Evolutionary conservation across 2,113 vertebrate genomes (phyloP), one percentile per base, ranked within the genome.

Genomic region (Tretioscincus oriximinensis): DNA sequence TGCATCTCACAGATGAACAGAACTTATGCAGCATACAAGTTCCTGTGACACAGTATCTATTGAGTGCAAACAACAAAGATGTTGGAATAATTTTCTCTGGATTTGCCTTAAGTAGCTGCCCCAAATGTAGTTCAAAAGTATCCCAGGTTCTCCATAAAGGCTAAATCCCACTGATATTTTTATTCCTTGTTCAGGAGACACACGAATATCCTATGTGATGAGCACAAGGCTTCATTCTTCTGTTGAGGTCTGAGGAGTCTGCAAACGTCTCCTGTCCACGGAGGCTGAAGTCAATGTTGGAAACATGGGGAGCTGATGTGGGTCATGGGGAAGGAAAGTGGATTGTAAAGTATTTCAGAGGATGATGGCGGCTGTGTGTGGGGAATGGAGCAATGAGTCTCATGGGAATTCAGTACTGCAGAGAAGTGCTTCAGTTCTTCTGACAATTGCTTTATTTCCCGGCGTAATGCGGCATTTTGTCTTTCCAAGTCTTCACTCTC

Each of bases 401-500:
- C 97, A 0, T 99, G 98, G 90, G 93, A 97, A 92, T 89, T 99
- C 94, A 99, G 95, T 90, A 99, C 91, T 0, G 96, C 95, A 0
- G 96, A 92, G 58, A 99, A 97, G 71, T 97, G 97, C 88, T 98
- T 99, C 91, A 97, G 94, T 90, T 99, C 98, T 81, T 99, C 98
- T 0, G 96, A 97, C 90, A 99, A 94, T 87, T 96, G 95, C 90
- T 97, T 98, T 91, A 99, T 98, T 89, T 99, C 98, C 85, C 97
- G 96, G 86, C 96, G 96, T 83, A 99, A 94, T 11, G 97, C 97
- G 0, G 97, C 96, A 0, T 99, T 99, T 83, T 98, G 96, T 80
- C 97, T 98, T 94, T 99, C 98, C 90, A 99, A 89, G 91, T 96
- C 96, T 87, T 99, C 98, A 0, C 97, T 99, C 88, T 99, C 98